Evolutionary conservation across 2,797 vertebrate genomes (phyloP), one percentile per base, ranked within the genome.

Genomic region (Fundulus diaphanus): DNA sequence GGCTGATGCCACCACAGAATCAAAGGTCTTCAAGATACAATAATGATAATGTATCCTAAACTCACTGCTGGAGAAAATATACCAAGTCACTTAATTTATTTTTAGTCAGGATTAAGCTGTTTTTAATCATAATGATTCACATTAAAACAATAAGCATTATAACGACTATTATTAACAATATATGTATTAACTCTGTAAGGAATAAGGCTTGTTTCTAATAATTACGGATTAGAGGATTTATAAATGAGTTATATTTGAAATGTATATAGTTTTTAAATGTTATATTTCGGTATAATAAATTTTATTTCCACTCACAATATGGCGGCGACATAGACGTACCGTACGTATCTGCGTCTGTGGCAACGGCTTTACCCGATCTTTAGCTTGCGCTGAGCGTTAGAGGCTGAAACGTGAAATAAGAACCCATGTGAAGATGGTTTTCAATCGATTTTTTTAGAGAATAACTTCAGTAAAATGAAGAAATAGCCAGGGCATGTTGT

Each of bases 341-440:
- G 44, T 11, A 27, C 2, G 7, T 27, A 7, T n/a, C 35, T 66
- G 42, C 42, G 37, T n/a, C 35, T 66, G 42, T 66, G 37, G 73
- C 57, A 76, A 85, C 74, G 37, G 5, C 44, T 31, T 12, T 48
- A 61, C 7, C 4, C n/a, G n/a, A n/a, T n/a, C n/a, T n/a, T n/a
- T n/a, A n/a, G n/a, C 3, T 22, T 46, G 31, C 29, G 27, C 9
- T 49, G 31, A 16, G 0, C 3, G 13, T 54, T 66, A 24, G 5
- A 54, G 3, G 0, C 33, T 73, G 13, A 78, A 61, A 65, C 65
- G 68, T 81, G 65, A 51, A 42, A 6, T 27, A 18, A 18, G 8
- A 70, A 13, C 5, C 2, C 7, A 0, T 1, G 3, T 3, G 9
- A 59, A 16, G 0, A 0, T 63, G 7, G 0, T 0, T 56, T 2